Conservation (phyloP, 2,797 vertebrate genomes). For the Silurus aristotelis region DNA sequence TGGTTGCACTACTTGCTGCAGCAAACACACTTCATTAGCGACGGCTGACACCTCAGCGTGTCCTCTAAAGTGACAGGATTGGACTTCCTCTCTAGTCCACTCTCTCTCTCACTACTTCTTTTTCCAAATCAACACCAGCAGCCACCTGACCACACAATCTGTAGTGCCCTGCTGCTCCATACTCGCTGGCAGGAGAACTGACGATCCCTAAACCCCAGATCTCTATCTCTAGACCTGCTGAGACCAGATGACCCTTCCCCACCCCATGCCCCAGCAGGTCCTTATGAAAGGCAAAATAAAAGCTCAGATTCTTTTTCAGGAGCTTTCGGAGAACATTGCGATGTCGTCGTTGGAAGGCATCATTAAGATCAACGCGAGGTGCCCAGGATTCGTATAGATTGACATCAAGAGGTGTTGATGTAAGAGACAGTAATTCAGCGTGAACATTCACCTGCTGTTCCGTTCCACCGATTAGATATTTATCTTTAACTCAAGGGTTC, state of each 20-base stretch:
- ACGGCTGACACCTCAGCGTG: slow-evolving; percentile 34
- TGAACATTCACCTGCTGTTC: not conserved
- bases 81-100: slow-evolving; percentile 23
- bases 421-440: not conserved
- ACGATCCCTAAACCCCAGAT: slow-evolving; percentile 23
- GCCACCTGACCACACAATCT: slow-evolving; percentile 32
- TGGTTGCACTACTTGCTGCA: slow-evolving; percentile 23
- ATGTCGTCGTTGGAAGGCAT: too few relatives aligned
- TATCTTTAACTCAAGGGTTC: not conserved
- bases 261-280: not conserved
- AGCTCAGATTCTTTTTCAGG: slow-evolving; percentile 5
- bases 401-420: not conserved
- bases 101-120: not conserved
- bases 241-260: not conserved
- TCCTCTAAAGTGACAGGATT: slow-evolving; percentile 42
- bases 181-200: slow-evolving; percentile 11
- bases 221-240: slow-evolving; percentile 19
- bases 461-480: not conserved
- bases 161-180: slow-evolving; percentile 20
- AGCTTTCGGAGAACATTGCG: not conserved
- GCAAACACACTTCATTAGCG: slow-evolving; percentile 36
- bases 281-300: slow-evolving; percentile 8
- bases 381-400: not conserved
- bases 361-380: not conserved
- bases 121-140: slow-evolving; percentile 26